A percentile compares a stretch with the other conserved stretches of the same genome.
phyloP scores from a whole-genome alignment of 2,113 vertebrate genomes.

The Vulpes ferrilata region DNA sequence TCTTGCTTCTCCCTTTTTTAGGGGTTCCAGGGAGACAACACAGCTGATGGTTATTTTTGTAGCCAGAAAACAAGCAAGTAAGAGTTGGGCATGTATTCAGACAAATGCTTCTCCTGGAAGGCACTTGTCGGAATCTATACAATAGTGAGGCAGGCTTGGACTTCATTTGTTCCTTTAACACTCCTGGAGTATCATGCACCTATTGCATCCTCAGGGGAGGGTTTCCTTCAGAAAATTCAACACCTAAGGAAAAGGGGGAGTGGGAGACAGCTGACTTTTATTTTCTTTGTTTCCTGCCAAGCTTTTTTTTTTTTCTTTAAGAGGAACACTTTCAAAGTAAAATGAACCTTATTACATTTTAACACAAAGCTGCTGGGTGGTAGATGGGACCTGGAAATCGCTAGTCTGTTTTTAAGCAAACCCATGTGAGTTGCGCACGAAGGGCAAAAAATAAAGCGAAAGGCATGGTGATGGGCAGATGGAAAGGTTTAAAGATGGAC shows the following conservation, averaged over 20 bases:
- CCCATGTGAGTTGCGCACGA: background rate
- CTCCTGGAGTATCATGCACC: background rate
- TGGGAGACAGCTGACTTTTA: constrained; percentile 8
- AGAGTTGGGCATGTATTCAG: background rate
- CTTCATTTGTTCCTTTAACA: background rate
- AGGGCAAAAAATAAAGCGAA: background rate
- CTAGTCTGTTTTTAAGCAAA: constrained; percentile 38
- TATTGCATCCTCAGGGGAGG: background rate
- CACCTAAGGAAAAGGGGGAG: constrained; percentile 31
- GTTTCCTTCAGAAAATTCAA: background rate
- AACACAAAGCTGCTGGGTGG: constrained; percentile 44
- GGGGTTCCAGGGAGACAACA: background rate
- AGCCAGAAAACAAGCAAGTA: constrained; percentile 56
- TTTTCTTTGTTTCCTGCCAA: constrained; percentile 30
- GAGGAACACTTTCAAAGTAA: constrained; percentile 54
- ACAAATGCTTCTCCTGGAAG: background rate
- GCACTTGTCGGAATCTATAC: background rate
- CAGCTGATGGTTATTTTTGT: constrained; percentile 64
- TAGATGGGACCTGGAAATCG: constrained; percentile 4
- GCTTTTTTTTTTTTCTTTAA: constrained; percentile 43
- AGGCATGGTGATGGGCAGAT: background rate
- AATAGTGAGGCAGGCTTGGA: background rate
- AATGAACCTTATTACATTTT: constrained; percentile 46
- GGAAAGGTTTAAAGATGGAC: background rate
- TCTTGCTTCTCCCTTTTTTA: background rate